Evolutionary conservation across 2,888 invertebrate genomes (phyloP).

Genomic region (Atrina japonica): DNA sequence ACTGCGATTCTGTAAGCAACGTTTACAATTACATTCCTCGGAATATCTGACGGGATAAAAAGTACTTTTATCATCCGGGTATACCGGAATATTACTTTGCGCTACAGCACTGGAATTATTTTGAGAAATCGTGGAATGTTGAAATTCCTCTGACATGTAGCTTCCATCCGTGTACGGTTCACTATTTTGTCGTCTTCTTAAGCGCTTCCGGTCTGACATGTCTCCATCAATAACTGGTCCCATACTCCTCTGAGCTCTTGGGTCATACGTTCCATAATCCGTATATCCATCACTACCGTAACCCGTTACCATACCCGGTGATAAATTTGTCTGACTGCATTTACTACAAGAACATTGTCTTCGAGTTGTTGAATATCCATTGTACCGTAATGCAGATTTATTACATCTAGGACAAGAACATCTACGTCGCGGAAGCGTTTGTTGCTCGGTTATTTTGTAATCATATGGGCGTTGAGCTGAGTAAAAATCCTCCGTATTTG

Average conservation of each 20-base stretch:
- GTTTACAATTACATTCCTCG: slow-evolving; percentile 23
- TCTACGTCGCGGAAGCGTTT: slow-evolving; percentile 4
- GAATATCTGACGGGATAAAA: background rate
- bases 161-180: slow-evolving; percentile 12
- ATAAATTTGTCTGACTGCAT: slow-evolving; percentile 29
- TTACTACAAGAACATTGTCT: slow-evolving; percentile 19
- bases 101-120: background rate
- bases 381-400: background rate
- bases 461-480: background rate
- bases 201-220: background rate
- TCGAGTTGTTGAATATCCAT: background rate
- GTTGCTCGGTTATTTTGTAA: background rate
- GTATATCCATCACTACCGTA: slow-evolving; percentile 29
- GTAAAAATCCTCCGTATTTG: background rate
- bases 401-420: slow-evolving; percentile 14
- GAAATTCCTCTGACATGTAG: background rate
- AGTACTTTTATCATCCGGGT: background rate
- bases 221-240: background rate
- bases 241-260: background rate
- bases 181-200: background rate
- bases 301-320: slow-evolving; percentile 16
- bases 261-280: background rate
- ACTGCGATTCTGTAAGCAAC: slow-evolving; percentile 14
- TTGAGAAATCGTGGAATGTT: background rate
- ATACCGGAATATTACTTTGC: background rate